Base-by-base conservation (phyloP, 2,888 invertebrate species). In the Schizotus pectinicornis region DNA sequence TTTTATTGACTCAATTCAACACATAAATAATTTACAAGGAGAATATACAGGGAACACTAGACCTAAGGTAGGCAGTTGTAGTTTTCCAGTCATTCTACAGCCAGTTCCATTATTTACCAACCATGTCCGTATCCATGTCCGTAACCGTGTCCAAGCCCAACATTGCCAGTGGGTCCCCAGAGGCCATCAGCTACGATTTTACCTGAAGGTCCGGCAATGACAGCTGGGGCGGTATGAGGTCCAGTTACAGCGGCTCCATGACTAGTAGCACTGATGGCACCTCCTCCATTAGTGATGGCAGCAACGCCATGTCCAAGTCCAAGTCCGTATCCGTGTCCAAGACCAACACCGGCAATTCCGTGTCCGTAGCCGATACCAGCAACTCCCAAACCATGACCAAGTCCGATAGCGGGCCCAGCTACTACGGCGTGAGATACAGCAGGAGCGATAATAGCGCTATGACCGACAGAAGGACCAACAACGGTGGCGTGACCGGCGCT, bases 111-210 rank as follows among this genome's bases (percentile, higher is more conserved):
- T n/a, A n/a, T 22, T 22, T 22, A 22, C 22, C 22, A 22, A 22
- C 22, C 22, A 22, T 22, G 22, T 22, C 22, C 22, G 22, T 22
- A 22, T 22, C 22, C 22, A n/a, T n/a, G n/a, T n/a, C n/a, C n/a
- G n/a, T n/a, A n/a, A n/a, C n/a, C 57, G 39, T 53, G 53, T 34
- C 14, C 50, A 9, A 60, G 36, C 14, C 60, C 60, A 22, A 60
- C 52, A 48, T 60, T 60, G 13, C 52, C 52, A 36, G 72, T 71
- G 79, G 47, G 73, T 51, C 75, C 76, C 63, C 74, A 70, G 70
- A 80, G 33, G 73, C 81, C 65, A 67, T 79, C 61, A 75, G 82
- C 70, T 13, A 63, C 67, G 36, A 74, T 64, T 49, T 68, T 65
- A 46, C 75, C 75, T 41, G 74, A 61, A 32, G 74, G 74, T 46